Percentiles rank a stretch among this genome's conserved stretches.
phyloP scores from a whole-genome alignment of 2,113 vertebrate genomes.

The Neolamprologus sp. region DNA sequence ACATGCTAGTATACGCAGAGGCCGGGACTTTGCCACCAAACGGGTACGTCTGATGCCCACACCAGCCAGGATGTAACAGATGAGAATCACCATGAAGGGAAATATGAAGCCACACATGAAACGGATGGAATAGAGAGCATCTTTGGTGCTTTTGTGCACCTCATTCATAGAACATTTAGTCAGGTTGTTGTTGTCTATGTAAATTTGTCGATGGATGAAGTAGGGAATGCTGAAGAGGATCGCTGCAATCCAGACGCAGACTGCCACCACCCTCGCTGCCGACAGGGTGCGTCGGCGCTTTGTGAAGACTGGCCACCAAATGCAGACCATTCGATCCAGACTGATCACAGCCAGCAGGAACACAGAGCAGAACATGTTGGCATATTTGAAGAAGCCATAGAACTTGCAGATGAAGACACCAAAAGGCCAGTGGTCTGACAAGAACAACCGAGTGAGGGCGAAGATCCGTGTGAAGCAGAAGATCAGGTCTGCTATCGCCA shows the following conservation, averaged over 20 bases:
- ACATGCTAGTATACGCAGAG: conserved; percentile 55
- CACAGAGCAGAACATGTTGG: conserved; percentile 77
- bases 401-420: conserved; percentile 69
- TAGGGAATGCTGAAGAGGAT: conserved; percentile 58
- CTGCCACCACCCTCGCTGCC: conserved; percentile 26
- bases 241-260: conserved; percentile 46
- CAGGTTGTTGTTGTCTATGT: conserved; percentile 37
- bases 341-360: conserved; percentile 74
- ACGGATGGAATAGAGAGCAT: conserved; percentile 47
- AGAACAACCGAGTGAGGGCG: conserved; percentile 60
- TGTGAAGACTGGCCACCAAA: conserved; percentile 66
- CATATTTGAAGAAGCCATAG: conserved; percentile 71
- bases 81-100: conserved; percentile 68
- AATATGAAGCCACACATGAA: conserved; percentile 72
- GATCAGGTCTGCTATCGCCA: conserved; percentile 72
- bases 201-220: conserved; percentile 52
- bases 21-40: conserved; percentile 37
- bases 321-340: conserved; percentile 67
- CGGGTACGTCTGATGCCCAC: conserved; percentile 54
- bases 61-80: conserved; percentile 60
- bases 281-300: conserved; percentile 35
- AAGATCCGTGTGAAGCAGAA: conserved; percentile 61
- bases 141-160: neutral
- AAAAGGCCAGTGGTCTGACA: conserved; percentile 69
- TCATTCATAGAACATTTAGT: conserved; percentile 58